These are phyloP conservation scores for Tetramorium bicarinatum DNA, from an alignment of 2,888 invertebrate genomes.

Conservation along the genomic window DNA sequence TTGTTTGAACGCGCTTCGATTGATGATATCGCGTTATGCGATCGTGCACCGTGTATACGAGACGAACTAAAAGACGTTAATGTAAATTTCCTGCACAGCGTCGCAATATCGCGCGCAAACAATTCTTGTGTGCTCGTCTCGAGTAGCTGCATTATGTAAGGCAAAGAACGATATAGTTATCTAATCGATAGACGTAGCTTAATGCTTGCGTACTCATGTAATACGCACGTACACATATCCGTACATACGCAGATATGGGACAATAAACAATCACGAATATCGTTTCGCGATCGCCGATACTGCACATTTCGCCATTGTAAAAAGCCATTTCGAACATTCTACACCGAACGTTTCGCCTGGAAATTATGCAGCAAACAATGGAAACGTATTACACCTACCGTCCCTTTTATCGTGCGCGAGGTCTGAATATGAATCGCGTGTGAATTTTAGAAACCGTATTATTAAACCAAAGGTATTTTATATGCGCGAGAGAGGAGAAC, in stretches of 20 bases:
- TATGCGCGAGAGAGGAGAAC: neutral
- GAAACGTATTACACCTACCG: neutral
- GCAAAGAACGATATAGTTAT: conserved; percentile 51
- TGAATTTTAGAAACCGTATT: conserved; percentile 19
- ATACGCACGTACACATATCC: neutral
- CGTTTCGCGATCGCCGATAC: conserved; percentile 3
- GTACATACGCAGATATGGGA: neutral
- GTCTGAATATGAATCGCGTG: conserved; percentile 6
- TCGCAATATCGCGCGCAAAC: conserved; percentile 45
- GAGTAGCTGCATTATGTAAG: conserved; percentile 42
- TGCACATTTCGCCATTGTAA: neutral
- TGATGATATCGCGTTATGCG: conserved; percentile 10
- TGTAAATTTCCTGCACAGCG: conserved; percentile 42
- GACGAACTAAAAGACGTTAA: conserved; percentile 44
- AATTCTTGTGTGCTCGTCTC: conserved; percentile 43
- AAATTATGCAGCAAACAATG: conserved; percentile 36
- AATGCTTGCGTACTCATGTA: conserved; percentile 22
- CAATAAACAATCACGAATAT: conserved; percentile 16
- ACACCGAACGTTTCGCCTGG: neutral
- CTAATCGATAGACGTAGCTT: conserved; percentile 48
- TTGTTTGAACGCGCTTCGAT: conserved; percentile 14
- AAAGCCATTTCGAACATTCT: conserved; percentile 4
- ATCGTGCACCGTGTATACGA: conserved; percentile 11
- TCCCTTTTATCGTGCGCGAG: neutral
- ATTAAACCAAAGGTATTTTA: conserved; percentile 28